Base-by-base conservation (phyloP, 2,888 invertebrate species). In the Diarsia rubi region DNA sequence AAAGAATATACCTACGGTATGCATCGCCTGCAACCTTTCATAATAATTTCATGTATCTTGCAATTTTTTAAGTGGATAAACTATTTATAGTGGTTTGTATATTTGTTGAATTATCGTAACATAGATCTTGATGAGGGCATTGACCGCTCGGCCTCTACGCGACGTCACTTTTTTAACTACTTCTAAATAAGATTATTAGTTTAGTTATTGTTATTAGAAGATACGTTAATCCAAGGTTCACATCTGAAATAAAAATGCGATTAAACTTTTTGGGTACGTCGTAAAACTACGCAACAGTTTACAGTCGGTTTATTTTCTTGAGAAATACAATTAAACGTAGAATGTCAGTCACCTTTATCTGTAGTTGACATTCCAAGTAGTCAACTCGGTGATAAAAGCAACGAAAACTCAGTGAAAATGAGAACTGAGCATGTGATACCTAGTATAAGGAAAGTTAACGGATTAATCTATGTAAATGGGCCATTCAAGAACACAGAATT, bases 71-170 rank as follows among this genome's bases (percentile, higher is more conserved):
- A 79, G 73, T 81, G 75, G 78, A 63, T 79, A 73, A 73, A 69
- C 81, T 88, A 82, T 88, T 81, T 78, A 82, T 83, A 87, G 82
- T 82, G 79, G 75, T 87, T 86, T 83, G 86, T 89, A 89, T 84
- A n/a, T n/a, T n/a, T n/a, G n/a, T n/a, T n/a, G 93, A 95, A 93
- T 95, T 95, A 96, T 96, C 96, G 92, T 90, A 94, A 91, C 95
- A 94, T 93, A 95, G 94, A 96, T 96, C 96, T 95, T 90, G 87
- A 90, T 89, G 85, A 85, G 90, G 93, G 87, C 95, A 91, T 89
- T 93, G 95, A 95, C 95, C 96, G 91, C 85, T 86, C 84, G 85
- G 82, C 81, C 91, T 91, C 89, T 90, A 89, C 88, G 88, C 90
- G 88, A 90, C 87, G 90, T 87, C 88, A 90, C 88, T 69, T 85